Percentiles rank a stretch among this genome's conserved stretches.
Evolutionary conservation across 2,888 invertebrate species (phyloP).

Genomic region (Amblyteles armatorius): DNA sequence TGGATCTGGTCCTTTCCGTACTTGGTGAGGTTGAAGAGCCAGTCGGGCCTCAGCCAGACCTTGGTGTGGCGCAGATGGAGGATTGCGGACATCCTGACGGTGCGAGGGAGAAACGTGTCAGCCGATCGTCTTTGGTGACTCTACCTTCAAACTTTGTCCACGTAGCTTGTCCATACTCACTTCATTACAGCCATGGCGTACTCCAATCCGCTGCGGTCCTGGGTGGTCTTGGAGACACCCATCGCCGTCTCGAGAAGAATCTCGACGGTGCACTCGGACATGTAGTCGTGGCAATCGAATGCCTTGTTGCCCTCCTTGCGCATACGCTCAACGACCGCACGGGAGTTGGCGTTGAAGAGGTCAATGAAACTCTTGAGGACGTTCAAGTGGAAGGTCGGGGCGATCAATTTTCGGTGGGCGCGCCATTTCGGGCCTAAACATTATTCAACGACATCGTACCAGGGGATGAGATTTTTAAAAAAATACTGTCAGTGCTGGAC

Average conservation of each 20-base stretch:
- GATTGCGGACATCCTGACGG: constrained; percentile 91
- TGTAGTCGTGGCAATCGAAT: constrained; percentile 93
- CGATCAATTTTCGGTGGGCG: constrained; percentile 93
- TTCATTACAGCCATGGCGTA: constrained; percentile 96
- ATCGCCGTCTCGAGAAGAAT: constrained; percentile 94
- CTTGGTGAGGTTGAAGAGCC: constrained; percentile 91
- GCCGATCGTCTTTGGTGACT: not conserved
- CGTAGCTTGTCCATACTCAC: constrained; percentile 74
- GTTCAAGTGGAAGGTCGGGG: constrained; percentile 95
- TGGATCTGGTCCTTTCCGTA: constrained; percentile 91
- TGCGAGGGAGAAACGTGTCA: not conserved
- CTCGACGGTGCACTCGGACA: constrained; percentile 94
- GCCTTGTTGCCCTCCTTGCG: constrained; percentile 88
- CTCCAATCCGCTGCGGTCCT: constrained; percentile 92
- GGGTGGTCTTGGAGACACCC: constrained; percentile 94
- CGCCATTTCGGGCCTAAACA: constrained; percentile 92
- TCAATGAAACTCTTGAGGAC: constrained; percentile 94
- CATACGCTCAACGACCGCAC: constrained; percentile 90
- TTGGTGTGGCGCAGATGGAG: constrained; percentile 93
- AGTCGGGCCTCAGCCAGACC: constrained; percentile 91
- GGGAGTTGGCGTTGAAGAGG: constrained; percentile 93
- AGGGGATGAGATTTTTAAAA: no score
- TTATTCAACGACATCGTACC: not conserved
- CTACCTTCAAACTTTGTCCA: not conserved
- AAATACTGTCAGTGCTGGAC: no score